phyloP scores from a whole-genome alignment of 2,888 invertebrate species.

The Margaritifera margaritifera region DNA sequence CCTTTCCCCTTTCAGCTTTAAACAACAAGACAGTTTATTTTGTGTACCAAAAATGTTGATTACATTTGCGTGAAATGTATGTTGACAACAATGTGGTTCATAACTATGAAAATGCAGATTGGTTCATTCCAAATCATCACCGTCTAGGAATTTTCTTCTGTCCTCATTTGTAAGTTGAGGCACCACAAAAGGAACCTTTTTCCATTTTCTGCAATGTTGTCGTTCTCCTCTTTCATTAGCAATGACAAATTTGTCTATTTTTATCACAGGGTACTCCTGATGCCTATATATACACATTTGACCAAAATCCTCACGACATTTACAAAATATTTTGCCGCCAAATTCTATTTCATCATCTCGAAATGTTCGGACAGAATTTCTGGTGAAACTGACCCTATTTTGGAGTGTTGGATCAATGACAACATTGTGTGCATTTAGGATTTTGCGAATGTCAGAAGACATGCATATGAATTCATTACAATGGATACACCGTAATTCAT shows the following conservation, averaged over 20 bases:
- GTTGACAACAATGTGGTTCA: no score
- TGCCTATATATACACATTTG: conserved; percentile 23
- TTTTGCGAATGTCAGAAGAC: conserved; percentile 44
- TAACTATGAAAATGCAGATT: no score
- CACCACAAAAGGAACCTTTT: conserved; percentile 30
- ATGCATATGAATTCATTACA: conserved; percentile 49
- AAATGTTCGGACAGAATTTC: conserved; percentile 8
- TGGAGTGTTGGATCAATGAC: conserved; percentile 37
- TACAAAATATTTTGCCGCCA: conserved; percentile 28
- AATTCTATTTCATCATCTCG: conserved; percentile 24
- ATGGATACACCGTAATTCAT: conserved; percentile 45
- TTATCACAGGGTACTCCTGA: conserved; percentile 34
- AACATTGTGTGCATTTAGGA: conserved; percentile 50
- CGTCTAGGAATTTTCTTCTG: not conserved
- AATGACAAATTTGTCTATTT: conserved; percentile 28
- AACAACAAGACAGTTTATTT: no score
- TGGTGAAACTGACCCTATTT: conserved; percentile 6
- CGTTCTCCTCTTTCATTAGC: conserved; percentile 17
- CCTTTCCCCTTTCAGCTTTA: no score
- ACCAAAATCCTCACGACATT: conserved; percentile 32
- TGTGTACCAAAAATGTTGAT: no score
- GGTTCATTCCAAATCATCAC: no score
- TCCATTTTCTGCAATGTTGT: conserved; percentile 38
- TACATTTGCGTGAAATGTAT: no score
- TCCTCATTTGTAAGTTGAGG: conserved; percentile 26